A percentile compares a stretch with the other conserved stretches of the same genome.
Conservation (phyloP, 2,888 invertebrate genomes). For the Malthinus flaveolus region DNA sequence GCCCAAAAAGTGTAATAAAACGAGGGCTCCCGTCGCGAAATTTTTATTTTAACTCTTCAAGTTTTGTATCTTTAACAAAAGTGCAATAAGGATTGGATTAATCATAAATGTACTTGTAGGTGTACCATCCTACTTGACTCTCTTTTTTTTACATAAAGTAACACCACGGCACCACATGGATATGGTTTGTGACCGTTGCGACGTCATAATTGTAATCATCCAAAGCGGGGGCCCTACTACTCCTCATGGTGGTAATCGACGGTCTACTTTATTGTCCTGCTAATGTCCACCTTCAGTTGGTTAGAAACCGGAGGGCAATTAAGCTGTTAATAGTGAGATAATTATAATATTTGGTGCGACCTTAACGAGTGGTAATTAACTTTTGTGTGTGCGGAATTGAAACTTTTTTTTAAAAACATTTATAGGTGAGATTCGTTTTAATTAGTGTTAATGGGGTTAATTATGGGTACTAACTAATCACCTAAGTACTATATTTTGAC, state of each 20-base stretch:
- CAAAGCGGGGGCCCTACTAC: slow-evolving; percentile 14
- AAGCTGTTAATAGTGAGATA: slow-evolving; percentile 18
- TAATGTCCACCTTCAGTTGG: slow-evolving; percentile 26
- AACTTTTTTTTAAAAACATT: too few species aligned
- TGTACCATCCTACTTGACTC: slow-evolving; percentile 11
- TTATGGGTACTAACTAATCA: too few species aligned
- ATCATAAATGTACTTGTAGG: slow-evolving; percentile 12
- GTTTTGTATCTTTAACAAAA: too few species aligned
- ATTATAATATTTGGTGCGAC: slow-evolving; percentile 15
- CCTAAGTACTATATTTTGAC: too few species aligned
- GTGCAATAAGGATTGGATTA: neutral
- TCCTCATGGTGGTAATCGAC: slow-evolving; percentile 21
- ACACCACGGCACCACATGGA: slow-evolving; percentile 12
- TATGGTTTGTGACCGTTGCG: slow-evolving; percentile 17
- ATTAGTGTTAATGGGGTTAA: neutral
- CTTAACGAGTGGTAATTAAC: neutral
- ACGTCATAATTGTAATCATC: slow-evolving; percentile 18
- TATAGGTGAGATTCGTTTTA: neutral
- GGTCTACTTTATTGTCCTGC: slow-evolving; percentile 25
- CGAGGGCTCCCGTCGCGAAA: too few species aligned
- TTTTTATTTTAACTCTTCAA: too few species aligned
- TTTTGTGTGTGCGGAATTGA: slow-evolving; percentile 9
- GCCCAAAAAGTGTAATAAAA: neutral
- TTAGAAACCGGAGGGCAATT: slow-evolving; percentile 26
- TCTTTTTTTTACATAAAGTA: neutral